Evolutionary conservation across 1,140 invertebrate genomes (phyloP).

Genomic region (Papilio helenus): DNA sequence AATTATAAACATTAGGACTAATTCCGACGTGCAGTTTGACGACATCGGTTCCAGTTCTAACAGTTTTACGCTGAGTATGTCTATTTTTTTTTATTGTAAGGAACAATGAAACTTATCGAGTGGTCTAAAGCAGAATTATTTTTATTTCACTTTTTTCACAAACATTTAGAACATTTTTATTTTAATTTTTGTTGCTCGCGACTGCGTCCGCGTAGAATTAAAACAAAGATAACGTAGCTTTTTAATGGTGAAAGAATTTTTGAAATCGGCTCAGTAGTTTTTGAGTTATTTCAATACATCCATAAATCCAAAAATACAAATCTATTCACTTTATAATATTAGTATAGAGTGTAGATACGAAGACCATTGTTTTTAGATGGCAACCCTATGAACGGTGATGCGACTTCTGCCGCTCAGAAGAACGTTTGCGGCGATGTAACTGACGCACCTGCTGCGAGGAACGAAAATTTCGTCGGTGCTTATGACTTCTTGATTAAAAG

Average conservation of each 20-base stretch:
- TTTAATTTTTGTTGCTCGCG: too few species aligned
- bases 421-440: conserved; percentile 57
- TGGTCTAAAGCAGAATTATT: too few species aligned
- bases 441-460: conserved; percentile 44
- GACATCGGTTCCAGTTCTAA: conserved; percentile 50
- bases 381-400: background rate
- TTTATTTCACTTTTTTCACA: too few species aligned
- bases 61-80: conserved; percentile 59
- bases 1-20: conserved; percentile 57
- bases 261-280: too few species aligned
- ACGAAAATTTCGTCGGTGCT: conserved; percentile 63
- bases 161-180: too few species aligned
- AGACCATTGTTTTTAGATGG: conserved; percentile 31
- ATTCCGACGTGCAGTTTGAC: conserved; percentile 56
- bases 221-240: too few species aligned
- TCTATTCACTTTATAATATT: too few species aligned
- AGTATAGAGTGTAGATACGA: background rate
- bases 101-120: background rate
- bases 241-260: too few species aligned
- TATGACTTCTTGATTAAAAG: conserved; percentile 76
- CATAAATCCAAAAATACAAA: too few species aligned
- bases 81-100: background rate
- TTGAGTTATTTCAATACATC: too few species aligned
- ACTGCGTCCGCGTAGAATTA: too few species aligned
- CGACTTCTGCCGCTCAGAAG: background rate